Evolutionary conservation across 2,888 invertebrate species (phyloP).

Genomic region (Odontothrips loti): DNA sequence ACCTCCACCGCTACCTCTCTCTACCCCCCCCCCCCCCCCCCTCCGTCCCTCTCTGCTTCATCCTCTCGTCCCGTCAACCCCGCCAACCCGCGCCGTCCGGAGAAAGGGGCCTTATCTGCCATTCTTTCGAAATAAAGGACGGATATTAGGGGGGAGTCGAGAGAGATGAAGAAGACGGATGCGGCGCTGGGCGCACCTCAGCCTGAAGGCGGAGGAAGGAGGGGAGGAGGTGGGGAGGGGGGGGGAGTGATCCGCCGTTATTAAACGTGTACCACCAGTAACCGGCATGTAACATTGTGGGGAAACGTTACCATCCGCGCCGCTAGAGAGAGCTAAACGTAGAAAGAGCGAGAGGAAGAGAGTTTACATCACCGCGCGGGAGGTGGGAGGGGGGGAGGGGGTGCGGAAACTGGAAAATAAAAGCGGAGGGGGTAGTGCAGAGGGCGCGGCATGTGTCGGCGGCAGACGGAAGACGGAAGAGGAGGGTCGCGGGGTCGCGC

Average conservation of each 20-base stretch:
- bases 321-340: too few species aligned
- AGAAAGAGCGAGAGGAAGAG: background rate
- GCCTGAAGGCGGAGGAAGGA: too few species aligned
- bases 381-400: background rate
- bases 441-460: background rate
- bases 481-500: too few species aligned
- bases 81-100: background rate
- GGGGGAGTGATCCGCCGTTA: too few species aligned
- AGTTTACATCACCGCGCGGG: too few species aligned
- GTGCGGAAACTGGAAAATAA: background rate
- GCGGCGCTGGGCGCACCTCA: background rate
- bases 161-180: background rate
- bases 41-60: background rate
- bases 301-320: too few species aligned
- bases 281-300: too few species aligned
- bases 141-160: background rate
- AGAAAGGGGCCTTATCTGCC: slow-evolving; percentile 3
- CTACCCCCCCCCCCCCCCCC: background rate
- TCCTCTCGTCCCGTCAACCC: background rate
- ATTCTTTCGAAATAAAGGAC: slow-evolving; percentile 6
- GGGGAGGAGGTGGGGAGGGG: too few species aligned
- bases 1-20: background rate
- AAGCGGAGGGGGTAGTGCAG: background rate
- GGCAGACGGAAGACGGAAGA: background rate
- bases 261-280: too few species aligned